phyloP scores from a whole-genome alignment of 2,888 invertebrate genomes.

The Oscheius onirici region DNA sequence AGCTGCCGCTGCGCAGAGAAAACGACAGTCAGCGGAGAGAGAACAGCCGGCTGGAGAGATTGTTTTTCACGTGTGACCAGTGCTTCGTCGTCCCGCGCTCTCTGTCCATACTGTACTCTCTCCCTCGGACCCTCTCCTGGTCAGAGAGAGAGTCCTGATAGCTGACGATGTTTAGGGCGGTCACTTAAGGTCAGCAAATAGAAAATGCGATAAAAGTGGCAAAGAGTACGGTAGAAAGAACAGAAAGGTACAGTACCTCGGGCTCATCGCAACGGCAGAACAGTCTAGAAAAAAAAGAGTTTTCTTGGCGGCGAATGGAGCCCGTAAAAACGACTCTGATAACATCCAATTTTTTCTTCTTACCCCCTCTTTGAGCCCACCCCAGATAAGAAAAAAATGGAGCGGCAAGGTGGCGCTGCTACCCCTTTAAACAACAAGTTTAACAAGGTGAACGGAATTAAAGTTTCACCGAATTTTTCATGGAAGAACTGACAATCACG shows the following conservation, averaged over 20 bases:
- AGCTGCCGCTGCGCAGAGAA: conserved; percentile 6
- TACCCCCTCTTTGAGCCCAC: background rate
- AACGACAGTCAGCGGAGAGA: conserved; percentile 25
- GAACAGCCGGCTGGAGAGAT: conserved; percentile 36
- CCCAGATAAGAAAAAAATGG: conserved; percentile 13
- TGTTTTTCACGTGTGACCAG: conserved; percentile 38
- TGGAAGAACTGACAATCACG: no score
- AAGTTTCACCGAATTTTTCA: no score
- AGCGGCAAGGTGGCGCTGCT: background rate
- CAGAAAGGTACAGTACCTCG: no score
- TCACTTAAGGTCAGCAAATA: conserved; percentile 38
- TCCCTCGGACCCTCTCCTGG: background rate
- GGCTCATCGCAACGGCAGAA: no score
- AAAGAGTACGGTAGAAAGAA: background rate
- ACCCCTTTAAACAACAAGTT: background rate
- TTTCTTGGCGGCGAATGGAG: background rate
- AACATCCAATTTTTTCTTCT: conserved; percentile 4
- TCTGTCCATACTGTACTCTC: conserved; percentile 21
- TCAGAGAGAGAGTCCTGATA: conserved; percentile 18
- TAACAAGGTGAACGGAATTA: no score
- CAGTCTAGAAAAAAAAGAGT: background rate
- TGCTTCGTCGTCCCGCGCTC: conserved; percentile 13
- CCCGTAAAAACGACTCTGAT: conserved; percentile 26
- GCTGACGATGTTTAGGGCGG: conserved; percentile 31
- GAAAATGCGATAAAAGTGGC: conserved; percentile 33